These are phyloP conservation scores for Cercocebus atys DNA, from an alignment of 2,113 vertebrate species.

Conservation along the genomic window DNA sequence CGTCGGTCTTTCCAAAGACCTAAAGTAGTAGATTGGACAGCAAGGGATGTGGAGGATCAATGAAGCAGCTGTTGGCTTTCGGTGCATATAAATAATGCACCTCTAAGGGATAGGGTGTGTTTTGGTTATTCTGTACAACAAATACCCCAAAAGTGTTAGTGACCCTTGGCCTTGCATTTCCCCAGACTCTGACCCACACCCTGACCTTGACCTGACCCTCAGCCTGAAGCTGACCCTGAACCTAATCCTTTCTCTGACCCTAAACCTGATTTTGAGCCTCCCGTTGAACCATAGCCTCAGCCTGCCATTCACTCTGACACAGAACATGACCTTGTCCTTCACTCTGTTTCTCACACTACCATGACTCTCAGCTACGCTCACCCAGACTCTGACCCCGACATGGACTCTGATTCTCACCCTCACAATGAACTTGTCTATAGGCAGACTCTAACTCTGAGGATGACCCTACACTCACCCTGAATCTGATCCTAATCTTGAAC, in stretches of 20 bases:
- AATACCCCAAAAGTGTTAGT: neutral
- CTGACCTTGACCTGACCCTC: neutral
- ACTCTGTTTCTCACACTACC: neutral
- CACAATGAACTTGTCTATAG: neutral
- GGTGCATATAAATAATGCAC: neutral
- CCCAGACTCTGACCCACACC: neutral
- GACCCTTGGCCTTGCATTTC: neutral
- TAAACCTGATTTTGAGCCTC: neutral
- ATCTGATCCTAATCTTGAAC: neutral
- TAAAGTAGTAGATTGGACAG: neutral
- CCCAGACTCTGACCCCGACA: no score
- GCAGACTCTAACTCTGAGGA: neutral
- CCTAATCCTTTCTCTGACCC: neutral
- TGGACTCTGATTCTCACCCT: neutral
- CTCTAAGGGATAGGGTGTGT: neutral
- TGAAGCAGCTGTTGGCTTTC: neutral
- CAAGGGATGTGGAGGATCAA: neutral
- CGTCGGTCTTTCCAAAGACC: neutral
- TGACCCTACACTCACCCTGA: neutral
- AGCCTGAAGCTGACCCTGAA: neutral
- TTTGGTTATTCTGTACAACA: neutral
- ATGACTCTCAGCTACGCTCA: neutral
- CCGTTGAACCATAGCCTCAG: neutral
- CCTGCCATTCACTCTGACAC: neutral
- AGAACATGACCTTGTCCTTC: neutral